These are phyloP conservation scores for Anabas testudineus DNA, from an alignment of 2,797 vertebrate genomes.

Conservation along the genomic window DNA sequence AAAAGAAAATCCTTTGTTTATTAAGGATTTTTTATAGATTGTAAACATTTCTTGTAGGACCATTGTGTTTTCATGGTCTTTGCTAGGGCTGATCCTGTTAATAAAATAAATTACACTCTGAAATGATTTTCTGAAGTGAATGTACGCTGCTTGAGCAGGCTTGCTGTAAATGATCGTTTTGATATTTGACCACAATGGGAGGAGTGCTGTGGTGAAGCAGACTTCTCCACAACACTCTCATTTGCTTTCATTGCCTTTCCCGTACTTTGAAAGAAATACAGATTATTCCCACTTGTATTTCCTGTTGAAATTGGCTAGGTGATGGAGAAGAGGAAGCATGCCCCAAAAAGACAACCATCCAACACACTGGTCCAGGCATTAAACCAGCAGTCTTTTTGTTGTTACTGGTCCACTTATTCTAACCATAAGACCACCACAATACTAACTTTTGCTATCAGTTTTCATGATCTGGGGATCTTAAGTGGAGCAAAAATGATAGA, in stretches of 20 bases:
- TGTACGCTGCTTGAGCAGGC: background rate
- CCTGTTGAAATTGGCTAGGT: background rate
- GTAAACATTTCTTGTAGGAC: background rate
- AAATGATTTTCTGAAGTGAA: background rate
- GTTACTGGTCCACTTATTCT: background rate
- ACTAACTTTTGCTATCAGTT: background rate
- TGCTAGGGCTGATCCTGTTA: background rate
- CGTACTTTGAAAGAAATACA: background rate
- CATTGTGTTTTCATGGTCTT: background rate
- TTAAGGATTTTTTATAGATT: background rate
- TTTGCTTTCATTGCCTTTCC: constrained; percentile 9
- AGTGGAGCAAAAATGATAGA: background rate
- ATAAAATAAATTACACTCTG: constrained; percentile 10
- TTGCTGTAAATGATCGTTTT: constrained; percentile 41
- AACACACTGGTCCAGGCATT: background rate
- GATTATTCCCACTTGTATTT: background rate
- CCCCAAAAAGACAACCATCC: too few species aligned
- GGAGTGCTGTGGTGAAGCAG: constrained; percentile 14
- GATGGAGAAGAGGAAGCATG: too few species aligned
- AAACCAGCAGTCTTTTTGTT: background rate
- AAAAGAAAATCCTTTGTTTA: background rate
- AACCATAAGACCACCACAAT: background rate
- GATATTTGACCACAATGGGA: constrained; percentile 23
- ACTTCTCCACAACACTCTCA: background rate
- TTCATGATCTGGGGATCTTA: background rate